Evolutionary conservation across 2,797 vertebrate species (phyloP).

Genomic region (Tenualosa thibaudeaui): DNA sequence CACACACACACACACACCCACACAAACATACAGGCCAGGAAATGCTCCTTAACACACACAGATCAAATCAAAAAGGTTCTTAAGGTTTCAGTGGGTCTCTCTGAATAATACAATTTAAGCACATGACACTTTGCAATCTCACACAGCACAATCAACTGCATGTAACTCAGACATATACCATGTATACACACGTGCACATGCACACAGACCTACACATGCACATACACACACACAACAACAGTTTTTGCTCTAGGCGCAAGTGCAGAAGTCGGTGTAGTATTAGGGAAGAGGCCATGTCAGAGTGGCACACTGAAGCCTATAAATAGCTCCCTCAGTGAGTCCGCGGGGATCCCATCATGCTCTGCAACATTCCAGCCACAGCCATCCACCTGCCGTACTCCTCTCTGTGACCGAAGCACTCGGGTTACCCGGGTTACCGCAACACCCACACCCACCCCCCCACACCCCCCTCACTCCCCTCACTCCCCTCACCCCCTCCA

Average conservation of each 20-base stretch:
- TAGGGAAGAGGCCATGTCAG: slow-evolving; percentile 48
- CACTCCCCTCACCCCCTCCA: too few species aligned
- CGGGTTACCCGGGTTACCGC: slow-evolving; percentile 1
- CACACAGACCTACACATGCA: slow-evolving; percentile 31
- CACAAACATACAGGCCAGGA: not conserved
- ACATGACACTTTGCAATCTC: not conserved
- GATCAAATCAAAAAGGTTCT: not conserved
- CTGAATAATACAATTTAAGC: not conserved
- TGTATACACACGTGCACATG: not conserved
- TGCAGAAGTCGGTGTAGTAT: not conserved
- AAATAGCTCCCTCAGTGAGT: slow-evolving; percentile 62
- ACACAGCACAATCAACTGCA: not conserved
- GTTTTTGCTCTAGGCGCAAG: not conserved
- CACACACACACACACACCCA: not conserved
- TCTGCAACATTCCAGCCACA: slow-evolving; percentile 61
- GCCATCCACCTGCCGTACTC: slow-evolving; percentile 47
- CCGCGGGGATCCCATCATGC: slow-evolving; percentile 61
- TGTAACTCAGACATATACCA: not conserved
- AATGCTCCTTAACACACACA: not conserved
- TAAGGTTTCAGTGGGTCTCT: not conserved
- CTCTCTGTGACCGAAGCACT: slow-evolving; percentile 4
- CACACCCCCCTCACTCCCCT: not conserved
- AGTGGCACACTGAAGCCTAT: slow-evolving; percentile 55
- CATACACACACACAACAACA: slow-evolving; percentile 20
- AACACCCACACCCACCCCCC: too few species aligned